Evolutionary conservation across 2,888 invertebrate genomes (phyloP).

Genomic region (Frankliniella fusca): DNA sequence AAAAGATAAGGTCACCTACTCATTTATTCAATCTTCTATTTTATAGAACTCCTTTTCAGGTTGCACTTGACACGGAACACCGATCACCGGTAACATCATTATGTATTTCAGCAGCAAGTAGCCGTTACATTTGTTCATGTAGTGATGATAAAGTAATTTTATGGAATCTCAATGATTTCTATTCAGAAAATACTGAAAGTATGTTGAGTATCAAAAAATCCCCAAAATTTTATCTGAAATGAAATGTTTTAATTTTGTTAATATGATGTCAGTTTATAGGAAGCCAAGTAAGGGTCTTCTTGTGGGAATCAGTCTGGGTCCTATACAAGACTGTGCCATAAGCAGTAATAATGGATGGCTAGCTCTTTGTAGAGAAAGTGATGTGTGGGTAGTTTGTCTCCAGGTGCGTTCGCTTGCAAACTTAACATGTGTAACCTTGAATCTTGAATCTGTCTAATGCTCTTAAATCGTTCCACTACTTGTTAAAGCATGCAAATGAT

Average conservation of each 20-base stretch:
- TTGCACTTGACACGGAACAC: neutral
- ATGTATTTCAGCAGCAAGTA: neutral
- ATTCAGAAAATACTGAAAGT: neutral
- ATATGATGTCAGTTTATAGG: neutral
- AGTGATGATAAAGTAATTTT: conserved; percentile 4
- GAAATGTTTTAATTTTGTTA: neutral
- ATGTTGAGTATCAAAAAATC: neutral
- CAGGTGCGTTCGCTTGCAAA: neutral
- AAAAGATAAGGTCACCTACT: neutral
- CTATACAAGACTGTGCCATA: conserved; percentile 33
- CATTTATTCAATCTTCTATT: neutral
- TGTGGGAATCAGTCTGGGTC: conserved; percentile 31
- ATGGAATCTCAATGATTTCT: neutral
- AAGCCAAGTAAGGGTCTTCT: neutral
- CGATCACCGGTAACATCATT: neutral
- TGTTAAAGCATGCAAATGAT: neutral
- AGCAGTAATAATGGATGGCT: conserved; percentile 33
- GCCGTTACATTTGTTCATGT: neutral
- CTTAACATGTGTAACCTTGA: too few species aligned
- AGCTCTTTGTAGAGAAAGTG: conserved; percentile 32
- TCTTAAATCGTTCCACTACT: neutral
- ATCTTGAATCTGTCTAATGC: neutral
- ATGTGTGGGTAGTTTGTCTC: conserved; percentile 27
- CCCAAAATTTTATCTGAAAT: neutral
- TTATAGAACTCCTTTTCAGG: neutral